Evolutionary conservation across 2,797 vertebrate genomes (phyloP).

Genomic region (Characodon lateralis): DNA sequence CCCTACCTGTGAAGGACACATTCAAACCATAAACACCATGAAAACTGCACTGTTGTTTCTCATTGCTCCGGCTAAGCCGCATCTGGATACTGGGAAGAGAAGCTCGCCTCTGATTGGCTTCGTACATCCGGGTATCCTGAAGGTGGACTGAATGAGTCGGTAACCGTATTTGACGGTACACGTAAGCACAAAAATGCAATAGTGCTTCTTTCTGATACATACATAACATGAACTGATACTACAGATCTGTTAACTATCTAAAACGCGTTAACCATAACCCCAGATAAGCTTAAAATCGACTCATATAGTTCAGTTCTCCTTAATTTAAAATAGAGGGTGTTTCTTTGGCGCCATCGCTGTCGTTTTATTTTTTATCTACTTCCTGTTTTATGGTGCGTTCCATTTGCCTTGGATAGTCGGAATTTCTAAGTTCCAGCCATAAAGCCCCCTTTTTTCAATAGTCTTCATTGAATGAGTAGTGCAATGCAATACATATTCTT

Average conservation of each 20-base stretch:
- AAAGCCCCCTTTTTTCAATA: too few species aligned
- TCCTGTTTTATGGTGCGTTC: slow-evolving; percentile 34
- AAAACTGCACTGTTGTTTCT: slow-evolving; percentile 27
- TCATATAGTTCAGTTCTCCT: rapidly evolving
- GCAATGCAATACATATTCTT: too few species aligned
- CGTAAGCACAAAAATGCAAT: neutral
- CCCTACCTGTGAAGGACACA: slow-evolving; percentile 68
- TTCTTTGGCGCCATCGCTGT: rapidly evolving
- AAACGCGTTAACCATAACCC: rapidly evolving
- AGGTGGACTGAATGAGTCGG: neutral
- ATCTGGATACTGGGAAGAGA: slow-evolving; percentile 65
- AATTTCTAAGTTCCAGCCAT: neutral
- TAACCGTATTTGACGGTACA: neutral
- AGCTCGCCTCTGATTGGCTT: slow-evolving; percentile 35
- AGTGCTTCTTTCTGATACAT: neutral
- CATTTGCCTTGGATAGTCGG: neutral
- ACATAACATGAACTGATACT: rapidly evolving
- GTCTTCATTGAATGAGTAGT: too few species aligned
- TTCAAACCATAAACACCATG: slow-evolving; percentile 42
- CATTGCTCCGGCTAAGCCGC: slow-evolving; percentile 63
- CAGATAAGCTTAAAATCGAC: neutral
- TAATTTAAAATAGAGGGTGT: neutral
- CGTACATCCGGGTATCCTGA: slow-evolving; percentile 16
- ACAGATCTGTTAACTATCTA: rapidly evolving
- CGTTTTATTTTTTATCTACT: slow-evolving; percentile 17